Evolutionary conservation across 2,113 vertebrate species (phyloP), one percentile per base, ranked within the genome.

Genomic region (Glaucidium brasilianum): DNA sequence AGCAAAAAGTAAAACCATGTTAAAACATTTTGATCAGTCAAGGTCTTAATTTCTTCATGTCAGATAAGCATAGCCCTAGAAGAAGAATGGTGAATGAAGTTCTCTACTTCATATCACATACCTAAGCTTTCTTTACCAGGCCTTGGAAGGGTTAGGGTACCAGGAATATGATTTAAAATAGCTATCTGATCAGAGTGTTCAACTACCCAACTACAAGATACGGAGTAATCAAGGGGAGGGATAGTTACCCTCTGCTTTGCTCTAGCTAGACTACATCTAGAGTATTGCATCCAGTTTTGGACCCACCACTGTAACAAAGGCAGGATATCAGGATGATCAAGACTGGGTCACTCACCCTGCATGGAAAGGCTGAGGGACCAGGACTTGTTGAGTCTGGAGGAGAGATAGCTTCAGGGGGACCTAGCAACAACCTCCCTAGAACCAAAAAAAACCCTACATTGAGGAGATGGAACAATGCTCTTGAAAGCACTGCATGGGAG

Each of bases 291-390:
- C 20, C 26, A 26, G 18, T 18, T 79, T 85, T 53, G 47, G 18
- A 52, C 0, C 0, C 5, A 3, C 4, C 6, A 21, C 7, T 30
- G 14, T 12, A 80, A 29, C 3, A 50, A 86, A 63, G 35, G 41
- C 41, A 52, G 15, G 43, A 27, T 55, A n/a, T 22, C 30, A 58
- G 25, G 66, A 67, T 15, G 16, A 60, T 19, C 3, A 3, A 30
- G 26, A 13, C 4, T 29, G 5, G 49, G 41, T 55, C 56, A 37
- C 12, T 67, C 2, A 2, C 13, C 20, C 6, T 55, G 29, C n/a
- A 69, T 66, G 25, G 5, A 71, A 47, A 60, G 27, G 39, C 25
- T 39, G 39, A n/a, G 16, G 29, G 63, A 30, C 9, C 7, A 22
- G 39, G 21, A 14, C 10, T 49, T 27, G 10, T 47, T n/a, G 41